Evolutionary conservation across 2,113 vertebrate genomes (phyloP), one percentile per base, ranked within the genome.

Genomic region (Hyperoodon ampullatus): DNA sequence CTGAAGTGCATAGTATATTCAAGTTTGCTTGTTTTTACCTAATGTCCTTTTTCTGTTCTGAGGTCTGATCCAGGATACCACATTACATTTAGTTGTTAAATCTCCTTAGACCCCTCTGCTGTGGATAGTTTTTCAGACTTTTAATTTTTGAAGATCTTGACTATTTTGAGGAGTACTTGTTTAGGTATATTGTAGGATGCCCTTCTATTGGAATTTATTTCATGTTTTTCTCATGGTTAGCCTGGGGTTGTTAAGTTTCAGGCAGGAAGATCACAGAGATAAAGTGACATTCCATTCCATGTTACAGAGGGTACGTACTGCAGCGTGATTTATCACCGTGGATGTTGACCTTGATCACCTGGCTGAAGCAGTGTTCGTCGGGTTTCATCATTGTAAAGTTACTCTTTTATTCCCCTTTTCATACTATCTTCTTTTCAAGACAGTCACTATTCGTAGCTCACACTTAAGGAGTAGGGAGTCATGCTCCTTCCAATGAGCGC

Each of bases 281-380:
- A 7, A 70, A 39, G 42, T 8, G 21, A 83, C 58, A 1, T 33
- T 39, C 72, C 15, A 0, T 35, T 8, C 47, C 33, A 0, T 1
- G 0, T 13, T 2, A 14, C 30, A 2, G 35, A 80, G 42, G 44
- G 61, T 1, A 18, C 39, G 0, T 3, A 2, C 18, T 21, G 55
- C 47, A 18, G 5, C 5, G 0, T 6, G 70, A 1, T 6, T 15
- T 26, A 7, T 24, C 44, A 35, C 8, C 2, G 4, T 30, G 10
- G 61, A 3, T 1, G 13, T 1, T 16, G 75, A 39, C 88, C 24
- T 24, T 12, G 19, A 8, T 3, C 28, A 0, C 66, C 61, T 71
- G 39, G 71, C 58, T 39, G 33, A 35, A 24, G 66, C 3, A 5
- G 3, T 24, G 8, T 39, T n/a, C 28, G 15, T 65, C n/a, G 15